Conservation (phyloP, 2,113 vertebrate species). For the Trogon surrucura region DNA sequence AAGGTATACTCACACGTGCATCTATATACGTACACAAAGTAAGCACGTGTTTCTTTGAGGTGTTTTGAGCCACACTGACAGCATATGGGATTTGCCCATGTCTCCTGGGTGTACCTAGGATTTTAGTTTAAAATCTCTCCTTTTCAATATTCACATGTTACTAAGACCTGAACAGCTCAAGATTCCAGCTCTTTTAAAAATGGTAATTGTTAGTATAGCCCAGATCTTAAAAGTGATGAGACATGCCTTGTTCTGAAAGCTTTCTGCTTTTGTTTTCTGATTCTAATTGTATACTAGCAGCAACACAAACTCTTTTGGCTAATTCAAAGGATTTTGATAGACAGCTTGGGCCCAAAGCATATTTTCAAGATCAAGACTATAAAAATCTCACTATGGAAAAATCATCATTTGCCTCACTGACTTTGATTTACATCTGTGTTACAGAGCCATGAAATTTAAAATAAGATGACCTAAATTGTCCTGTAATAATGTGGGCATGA, state of each 20-base stretch:
- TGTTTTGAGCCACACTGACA: not conserved
- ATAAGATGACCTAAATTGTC: conserved; percentile 57
- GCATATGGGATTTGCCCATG: not conserved
- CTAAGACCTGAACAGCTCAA: not conserved
- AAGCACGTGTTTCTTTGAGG: fast-evolving
- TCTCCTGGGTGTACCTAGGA: not conserved
- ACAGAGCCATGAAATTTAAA: conserved; percentile 59
- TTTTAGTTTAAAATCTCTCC: not conserved
- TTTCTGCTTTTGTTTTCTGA: conserved; percentile 21
- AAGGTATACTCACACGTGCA: not conserved
- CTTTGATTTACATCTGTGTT: conserved; percentile 69
- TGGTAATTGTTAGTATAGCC: not conserved
- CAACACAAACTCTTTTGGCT: conserved; percentile 5
- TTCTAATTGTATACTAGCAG: conserved; percentile 2
- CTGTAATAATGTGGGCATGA: conserved; percentile 60
- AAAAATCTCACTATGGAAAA: conserved; percentile 48
- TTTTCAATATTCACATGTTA: not conserved
- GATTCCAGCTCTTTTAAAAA: not conserved
- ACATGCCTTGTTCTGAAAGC: not conserved
- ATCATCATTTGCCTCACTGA: conserved; percentile 54
- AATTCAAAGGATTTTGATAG: conserved; percentile 4
- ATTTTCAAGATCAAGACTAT: conserved; percentile 50
- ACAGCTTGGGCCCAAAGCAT: conserved; percentile 13
- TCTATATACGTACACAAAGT: not conserved
- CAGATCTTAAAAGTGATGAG: not conserved